A percentile compares a stretch with the other conserved stretches of the same genome.
Evolutionary conservation across 2,797 vertebrate genomes (phyloP).

Genomic region (Synanceia verrucosa): DNA sequence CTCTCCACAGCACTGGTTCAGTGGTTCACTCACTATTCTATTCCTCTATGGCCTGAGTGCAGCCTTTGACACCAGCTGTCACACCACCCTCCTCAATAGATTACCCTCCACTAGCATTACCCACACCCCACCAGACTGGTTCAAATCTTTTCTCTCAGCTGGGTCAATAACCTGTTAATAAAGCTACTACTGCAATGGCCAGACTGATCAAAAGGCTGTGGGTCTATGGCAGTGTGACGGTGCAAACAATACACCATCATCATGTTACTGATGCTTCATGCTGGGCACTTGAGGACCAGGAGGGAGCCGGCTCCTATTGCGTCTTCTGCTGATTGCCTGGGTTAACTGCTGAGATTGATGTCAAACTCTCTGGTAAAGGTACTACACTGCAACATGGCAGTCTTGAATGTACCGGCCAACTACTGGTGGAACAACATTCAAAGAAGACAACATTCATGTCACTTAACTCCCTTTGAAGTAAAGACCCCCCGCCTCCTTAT

Average conservation of each 20-base stretch:
- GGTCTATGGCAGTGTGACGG: slow-evolving; percentile 16
- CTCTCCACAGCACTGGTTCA: no score
- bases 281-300: not conserved
- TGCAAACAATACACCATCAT: slow-evolving; percentile 27
- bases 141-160: not conserved
- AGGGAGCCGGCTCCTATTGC: not conserved
- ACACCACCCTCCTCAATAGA: no score
- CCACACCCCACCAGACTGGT: no score
- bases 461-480: slow-evolving; percentile 26
- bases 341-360: slow-evolving; percentile 4
- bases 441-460: not conserved
- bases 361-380: not conserved
- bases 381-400: not conserved
- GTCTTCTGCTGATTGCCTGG: not conserved
- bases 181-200: not conserved
- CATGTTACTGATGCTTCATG: slow-evolving; percentile 14
- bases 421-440: not conserved
- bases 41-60: no score
- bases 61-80: no score
- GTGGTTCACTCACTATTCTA: no score
- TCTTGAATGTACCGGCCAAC: not conserved
- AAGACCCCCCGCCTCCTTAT: slow-evolving; percentile 23
- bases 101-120: no score
- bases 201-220: slow-evolving; percentile 14
- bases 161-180: not conserved